Evolutionary conservation across 2,888 invertebrate species (phyloP).

Genomic region (Protonemura montana): DNA sequence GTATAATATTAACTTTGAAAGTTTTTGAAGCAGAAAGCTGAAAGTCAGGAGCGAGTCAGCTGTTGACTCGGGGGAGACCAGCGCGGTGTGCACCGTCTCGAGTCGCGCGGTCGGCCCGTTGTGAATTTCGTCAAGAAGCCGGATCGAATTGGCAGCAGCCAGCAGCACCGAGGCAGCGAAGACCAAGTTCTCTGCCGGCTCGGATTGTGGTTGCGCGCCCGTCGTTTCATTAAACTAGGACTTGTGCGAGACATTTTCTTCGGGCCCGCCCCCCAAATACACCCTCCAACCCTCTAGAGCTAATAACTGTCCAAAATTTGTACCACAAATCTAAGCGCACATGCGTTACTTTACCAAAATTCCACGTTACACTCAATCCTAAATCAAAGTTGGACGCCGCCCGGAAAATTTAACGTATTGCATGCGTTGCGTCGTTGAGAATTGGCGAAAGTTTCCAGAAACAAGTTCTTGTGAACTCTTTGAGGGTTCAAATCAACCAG

Average conservation of each 20-base stretch:
- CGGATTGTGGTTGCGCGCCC: not conserved
- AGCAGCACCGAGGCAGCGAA: not conserved
- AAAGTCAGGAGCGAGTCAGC: not conserved
- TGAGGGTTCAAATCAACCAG: not conserved
- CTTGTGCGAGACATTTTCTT: conserved; percentile 31
- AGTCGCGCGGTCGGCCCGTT: not conserved
- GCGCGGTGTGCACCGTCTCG: not conserved
- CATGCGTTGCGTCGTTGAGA: not conserved
- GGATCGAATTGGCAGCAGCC: conserved; percentile 12
- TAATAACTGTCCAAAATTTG: conserved; percentile 46
- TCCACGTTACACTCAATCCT: conserved; percentile 23
- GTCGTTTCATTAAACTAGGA: conserved; percentile 32
- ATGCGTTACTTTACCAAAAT: conserved; percentile 20
- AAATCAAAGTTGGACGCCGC: conserved; percentile 21
- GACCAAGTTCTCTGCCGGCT: not conserved
- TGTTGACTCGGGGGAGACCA: not conserved
- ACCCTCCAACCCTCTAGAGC: conserved; percentile 21
- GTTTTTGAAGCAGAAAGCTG: not conserved
- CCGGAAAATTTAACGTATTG: not conserved
- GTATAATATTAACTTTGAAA: not conserved
- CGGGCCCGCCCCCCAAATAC: not conserved
- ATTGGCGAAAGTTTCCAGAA: not conserved
- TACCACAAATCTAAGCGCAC: conserved; percentile 42
- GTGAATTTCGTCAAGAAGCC: conserved; percentile 20
- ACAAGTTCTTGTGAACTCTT: not conserved